These are phyloP conservation scores for Coenobita brevimanus DNA, from an alignment of 1,140 invertebrate species.

Conservation along the genomic window DNA sequence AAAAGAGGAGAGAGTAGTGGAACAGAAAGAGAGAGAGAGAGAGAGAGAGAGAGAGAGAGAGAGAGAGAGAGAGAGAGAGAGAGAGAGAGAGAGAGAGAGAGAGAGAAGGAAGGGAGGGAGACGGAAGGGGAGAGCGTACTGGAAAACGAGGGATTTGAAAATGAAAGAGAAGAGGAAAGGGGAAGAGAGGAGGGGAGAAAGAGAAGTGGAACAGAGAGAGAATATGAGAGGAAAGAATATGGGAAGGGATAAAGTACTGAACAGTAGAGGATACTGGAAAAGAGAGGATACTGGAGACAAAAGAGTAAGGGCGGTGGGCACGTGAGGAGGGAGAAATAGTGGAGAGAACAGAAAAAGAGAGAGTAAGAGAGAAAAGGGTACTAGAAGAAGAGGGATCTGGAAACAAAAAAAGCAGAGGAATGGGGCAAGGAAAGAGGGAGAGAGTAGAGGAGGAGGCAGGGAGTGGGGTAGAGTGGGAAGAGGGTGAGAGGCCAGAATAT, in stretches of 20 bases:
- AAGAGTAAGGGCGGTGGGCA: not conserved
- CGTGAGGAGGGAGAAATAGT: not conserved
- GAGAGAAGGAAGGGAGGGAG: not conserved
- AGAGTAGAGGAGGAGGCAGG: not conserved
- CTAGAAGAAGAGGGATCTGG: not conserved
- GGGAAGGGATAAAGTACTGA: not conserved
- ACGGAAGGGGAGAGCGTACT: not conserved
- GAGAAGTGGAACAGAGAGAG: not conserved
- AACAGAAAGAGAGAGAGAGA: not conserved
- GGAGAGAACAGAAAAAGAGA: not conserved
- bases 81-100: not conserved
- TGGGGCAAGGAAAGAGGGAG: not conserved
- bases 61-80: not conserved
- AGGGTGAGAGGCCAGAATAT: not conserved
- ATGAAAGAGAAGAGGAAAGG: not conserved
- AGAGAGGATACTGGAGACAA: not conserved
- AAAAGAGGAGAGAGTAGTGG: not conserved
- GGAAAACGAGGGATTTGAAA: not conserved
- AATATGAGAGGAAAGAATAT: not conserved
- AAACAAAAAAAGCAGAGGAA: not conserved
- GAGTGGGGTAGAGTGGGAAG: not conserved
- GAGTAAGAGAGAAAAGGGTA: not conserved
- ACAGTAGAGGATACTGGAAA: not conserved
- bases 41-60: not conserved
- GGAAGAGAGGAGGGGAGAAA: not conserved